phyloP scores from a whole-genome alignment of 2,888 invertebrate genomes.

The Timandra comae region DNA sequence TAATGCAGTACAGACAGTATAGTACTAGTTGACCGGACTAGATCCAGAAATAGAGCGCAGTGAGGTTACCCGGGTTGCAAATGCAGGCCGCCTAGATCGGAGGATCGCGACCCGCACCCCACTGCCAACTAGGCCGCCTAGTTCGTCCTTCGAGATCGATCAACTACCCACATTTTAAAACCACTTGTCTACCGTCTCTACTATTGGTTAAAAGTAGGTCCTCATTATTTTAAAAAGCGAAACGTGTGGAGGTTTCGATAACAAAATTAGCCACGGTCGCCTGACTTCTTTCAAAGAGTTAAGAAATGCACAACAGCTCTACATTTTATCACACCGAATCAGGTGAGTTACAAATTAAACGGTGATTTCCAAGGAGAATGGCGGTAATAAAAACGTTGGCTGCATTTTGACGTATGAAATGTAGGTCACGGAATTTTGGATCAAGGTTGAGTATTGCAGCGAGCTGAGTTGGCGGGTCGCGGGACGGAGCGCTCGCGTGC shows the following conservation, averaged over 20 bases:
- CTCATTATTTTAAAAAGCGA: not conserved
- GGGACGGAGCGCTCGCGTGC: conserved; percentile 38
- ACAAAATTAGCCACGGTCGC: not conserved
- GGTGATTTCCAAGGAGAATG: conserved; percentile 32
- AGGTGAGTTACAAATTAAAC: conserved; percentile 29
- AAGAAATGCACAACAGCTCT: conserved; percentile 5
- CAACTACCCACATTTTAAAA: conserved; percentile 34
- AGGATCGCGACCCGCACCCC: conserved; percentile 45
- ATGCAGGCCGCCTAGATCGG: conserved; percentile 45
- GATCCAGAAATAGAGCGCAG: conserved; percentile 46
- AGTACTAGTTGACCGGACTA: conserved; percentile 32
- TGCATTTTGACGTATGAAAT: conserved; percentile 65
- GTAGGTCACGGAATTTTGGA: conserved; percentile 71
- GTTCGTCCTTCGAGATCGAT: conserved; percentile 58
- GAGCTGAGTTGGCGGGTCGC: conserved; percentile 23
- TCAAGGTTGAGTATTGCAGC: conserved; percentile 65
- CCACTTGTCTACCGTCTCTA: not conserved
- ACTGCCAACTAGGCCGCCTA: conserved; percentile 60
- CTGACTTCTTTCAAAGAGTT: not conserved
- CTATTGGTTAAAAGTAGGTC: not conserved
- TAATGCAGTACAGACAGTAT: conserved; percentile 2
- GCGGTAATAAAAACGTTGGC: conserved; percentile 52
- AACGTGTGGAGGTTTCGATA: too few relatives aligned
- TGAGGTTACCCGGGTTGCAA: conserved; percentile 46
- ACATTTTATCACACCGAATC: conserved; percentile 18